Percentiles rank a stretch among this genome's conserved stretches.
phyloP scores from a whole-genome alignment of 2,113 vertebrate genomes.

The Athene cunicularia region DNA sequence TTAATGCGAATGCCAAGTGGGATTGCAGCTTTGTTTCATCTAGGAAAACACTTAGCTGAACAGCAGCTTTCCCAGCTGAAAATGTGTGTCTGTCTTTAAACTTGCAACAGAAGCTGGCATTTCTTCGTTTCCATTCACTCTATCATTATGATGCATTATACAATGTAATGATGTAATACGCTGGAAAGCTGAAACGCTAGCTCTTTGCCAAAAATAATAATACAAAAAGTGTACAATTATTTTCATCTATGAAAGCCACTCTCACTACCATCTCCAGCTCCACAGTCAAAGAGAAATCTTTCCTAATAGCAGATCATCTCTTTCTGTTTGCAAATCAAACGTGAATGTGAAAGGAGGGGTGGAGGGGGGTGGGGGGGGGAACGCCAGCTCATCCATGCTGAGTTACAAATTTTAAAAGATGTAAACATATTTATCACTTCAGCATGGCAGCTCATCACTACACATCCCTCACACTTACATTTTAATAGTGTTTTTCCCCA shows the following conservation, averaged over 20 bases:
- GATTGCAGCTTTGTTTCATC: conserved; percentile 82
- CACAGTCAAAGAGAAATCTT: conserved; percentile 77
- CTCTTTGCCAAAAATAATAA: conserved; percentile 85
- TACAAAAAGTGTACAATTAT: conserved; percentile 84
- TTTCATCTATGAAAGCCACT: conserved; percentile 83
- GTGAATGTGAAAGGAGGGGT: conserved; percentile 28
- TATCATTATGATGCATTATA: conserved; percentile 87
- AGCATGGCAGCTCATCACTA: neutral
- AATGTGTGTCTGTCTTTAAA: conserved; percentile 79
- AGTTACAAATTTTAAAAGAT: conserved; percentile 74
- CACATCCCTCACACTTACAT: conserved; percentile 6
- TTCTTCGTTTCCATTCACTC: conserved; percentile 82
- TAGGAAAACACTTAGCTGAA: conserved; percentile 77
- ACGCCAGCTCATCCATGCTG: conserved; percentile 54
- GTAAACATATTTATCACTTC: conserved; percentile 75
- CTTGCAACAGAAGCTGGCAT: conserved; percentile 78
- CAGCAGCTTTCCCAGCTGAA: conserved; percentile 78
- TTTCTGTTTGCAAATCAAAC: conserved; percentile 74
- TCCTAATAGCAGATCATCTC: conserved; percentile 75
- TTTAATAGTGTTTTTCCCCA: neutral
- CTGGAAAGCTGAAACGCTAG: conserved; percentile 74
- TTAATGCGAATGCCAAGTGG: conserved; percentile 81
- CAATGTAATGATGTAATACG: conserved; percentile 84
- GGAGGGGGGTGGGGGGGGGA: neutral
- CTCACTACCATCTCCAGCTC: conserved; percentile 74